Evolutionary conservation across 2,888 invertebrate species (phyloP), one percentile per base, ranked within the genome.

Genomic region (Polydrusus cervinus): DNA sequence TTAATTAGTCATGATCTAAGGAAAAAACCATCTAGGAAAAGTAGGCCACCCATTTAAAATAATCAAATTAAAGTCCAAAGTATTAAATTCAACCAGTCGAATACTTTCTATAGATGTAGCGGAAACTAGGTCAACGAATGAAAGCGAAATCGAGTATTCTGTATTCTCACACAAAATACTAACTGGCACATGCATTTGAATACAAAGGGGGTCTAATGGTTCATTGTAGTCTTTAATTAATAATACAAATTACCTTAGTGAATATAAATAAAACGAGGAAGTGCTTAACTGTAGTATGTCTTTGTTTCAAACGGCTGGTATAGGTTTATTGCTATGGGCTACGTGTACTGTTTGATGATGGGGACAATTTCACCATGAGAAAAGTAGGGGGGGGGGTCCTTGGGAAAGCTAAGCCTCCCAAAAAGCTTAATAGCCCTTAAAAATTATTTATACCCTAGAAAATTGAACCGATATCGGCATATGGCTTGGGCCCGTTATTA

Each of bases 21-120:
- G 45, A 65, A 49, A 61, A 61, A 61, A 49, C 60, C 61, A 67
- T 45, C 53, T 66, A 70, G 64, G 20, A 62, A 75, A 76, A 69
- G 72, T 72, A 76, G 76, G 72, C 65, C 72, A 69, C 76, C 76
- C 71, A 64, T 76, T 74, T 69, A 74, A 65, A 57, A 74, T 74
- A 74, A 74, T 74, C 70, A 74, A 74, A 74, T 74, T 69, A 74
- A 74, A 70, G 70, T 70, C 74, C 74, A 65, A 74, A 47, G 47
- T 47, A 47, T 47, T 64, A 57, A 69, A 74, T 55, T 60, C 74
- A 57, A 69, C 53, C 69, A 61, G 47, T 60, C 34, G 64, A 81
- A 10, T 81, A 86, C 86, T 87, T 87, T 87, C 87, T 86, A 85
- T 85, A 85, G 85, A 76, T 71, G 72, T 84, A 84, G 83, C 85